Evolutionary conservation across 1,140 invertebrate species (phyloP).

Genomic region (Nymphalis io): DNA sequence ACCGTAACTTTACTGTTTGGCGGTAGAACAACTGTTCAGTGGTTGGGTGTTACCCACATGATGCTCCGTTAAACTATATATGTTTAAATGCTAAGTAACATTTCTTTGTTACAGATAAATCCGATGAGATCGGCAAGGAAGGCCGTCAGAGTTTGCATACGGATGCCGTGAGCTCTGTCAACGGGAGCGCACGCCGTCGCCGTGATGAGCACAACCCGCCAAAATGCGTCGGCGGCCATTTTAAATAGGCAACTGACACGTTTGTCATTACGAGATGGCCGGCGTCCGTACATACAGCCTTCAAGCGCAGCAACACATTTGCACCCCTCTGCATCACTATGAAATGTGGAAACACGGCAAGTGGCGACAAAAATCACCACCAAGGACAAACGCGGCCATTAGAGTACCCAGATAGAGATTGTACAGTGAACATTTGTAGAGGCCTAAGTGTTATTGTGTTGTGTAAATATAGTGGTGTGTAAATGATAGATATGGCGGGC

Average conservation of each 20-base stretch:
- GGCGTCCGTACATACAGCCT: conserved; percentile 52
- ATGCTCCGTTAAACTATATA: not conserved
- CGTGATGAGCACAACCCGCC: conserved; percentile 77
- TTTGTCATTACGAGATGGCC: conserved; percentile 76
- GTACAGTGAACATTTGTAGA: conserved; percentile 60
- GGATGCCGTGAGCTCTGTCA: conserved; percentile 69
- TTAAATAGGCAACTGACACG: conserved; percentile 72
- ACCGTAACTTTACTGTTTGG: too few relatives aligned
- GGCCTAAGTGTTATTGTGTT: conserved; percentile 77
- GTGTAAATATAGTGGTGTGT: conserved; percentile 78
- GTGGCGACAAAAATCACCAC: conserved; percentile 78
- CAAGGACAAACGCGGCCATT: conserved; percentile 71
- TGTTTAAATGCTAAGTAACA: not conserved
- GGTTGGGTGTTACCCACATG: too few relatives aligned
- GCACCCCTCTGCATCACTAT: conserved; percentile 62
- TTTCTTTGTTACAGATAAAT: conserved; percentile 62
- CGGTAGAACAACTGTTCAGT: too few relatives aligned
- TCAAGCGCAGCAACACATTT: conserved; percentile 58
- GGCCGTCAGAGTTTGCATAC: conserved; percentile 41
- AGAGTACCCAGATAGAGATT: conserved; percentile 75
- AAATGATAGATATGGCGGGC: conserved; percentile 65
- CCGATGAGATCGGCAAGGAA: conserved; percentile 50
- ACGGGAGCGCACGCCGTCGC: conserved; percentile 66
- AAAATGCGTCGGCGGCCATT: conserved; percentile 77
- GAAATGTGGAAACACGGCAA: conserved; percentile 81